phyloP scores from a whole-genome alignment of 2,888 invertebrate genomes.

The Syrista parreyssii region DNA sequence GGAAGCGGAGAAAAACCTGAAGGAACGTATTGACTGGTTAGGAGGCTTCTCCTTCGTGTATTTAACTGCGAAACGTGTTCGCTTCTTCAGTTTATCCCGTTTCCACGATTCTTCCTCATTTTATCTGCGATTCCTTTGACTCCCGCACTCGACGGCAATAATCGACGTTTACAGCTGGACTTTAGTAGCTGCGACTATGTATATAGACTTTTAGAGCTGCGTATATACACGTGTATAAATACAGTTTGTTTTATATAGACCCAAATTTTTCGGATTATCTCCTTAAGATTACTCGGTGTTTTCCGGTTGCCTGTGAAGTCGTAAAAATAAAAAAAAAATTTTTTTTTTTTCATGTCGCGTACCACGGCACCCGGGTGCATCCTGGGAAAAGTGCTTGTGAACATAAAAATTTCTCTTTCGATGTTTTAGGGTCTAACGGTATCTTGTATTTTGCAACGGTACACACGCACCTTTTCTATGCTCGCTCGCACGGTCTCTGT shows the following conservation, averaged over 20 bases:
- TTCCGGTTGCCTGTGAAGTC: not conserved
- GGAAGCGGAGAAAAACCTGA: not conserved
- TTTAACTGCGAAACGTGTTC: constrained; percentile 3
- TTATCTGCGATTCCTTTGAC: not conserved
- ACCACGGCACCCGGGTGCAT: not conserved
- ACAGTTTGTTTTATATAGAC: not conserved
- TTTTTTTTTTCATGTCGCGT: not conserved
- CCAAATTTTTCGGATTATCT: constrained; percentile 16
- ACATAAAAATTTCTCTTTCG: constrained; percentile 24
- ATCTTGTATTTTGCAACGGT: constrained; percentile 29
- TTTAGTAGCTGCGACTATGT: constrained; percentile 11
- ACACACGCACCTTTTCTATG: constrained; percentile 14
- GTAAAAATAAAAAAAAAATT: constrained; percentile 3
- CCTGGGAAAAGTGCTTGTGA: constrained; percentile 8
- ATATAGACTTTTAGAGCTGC: not conserved
- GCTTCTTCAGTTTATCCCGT: not conserved
- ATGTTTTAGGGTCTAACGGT: constrained; percentile 33
- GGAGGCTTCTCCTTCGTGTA: not conserved
- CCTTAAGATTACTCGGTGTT: constrained; percentile 7
- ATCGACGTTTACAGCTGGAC: constrained; percentile 10
- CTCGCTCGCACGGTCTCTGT: constrained; percentile 13
- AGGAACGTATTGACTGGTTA: not conserved
- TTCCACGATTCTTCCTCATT: not conserved
- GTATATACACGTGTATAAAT: constrained; percentile 22
- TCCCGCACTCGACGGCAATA: not conserved